Conservation (phyloP, 2,113 vertebrate genomes). For the Pterocles orientalis region DNA sequence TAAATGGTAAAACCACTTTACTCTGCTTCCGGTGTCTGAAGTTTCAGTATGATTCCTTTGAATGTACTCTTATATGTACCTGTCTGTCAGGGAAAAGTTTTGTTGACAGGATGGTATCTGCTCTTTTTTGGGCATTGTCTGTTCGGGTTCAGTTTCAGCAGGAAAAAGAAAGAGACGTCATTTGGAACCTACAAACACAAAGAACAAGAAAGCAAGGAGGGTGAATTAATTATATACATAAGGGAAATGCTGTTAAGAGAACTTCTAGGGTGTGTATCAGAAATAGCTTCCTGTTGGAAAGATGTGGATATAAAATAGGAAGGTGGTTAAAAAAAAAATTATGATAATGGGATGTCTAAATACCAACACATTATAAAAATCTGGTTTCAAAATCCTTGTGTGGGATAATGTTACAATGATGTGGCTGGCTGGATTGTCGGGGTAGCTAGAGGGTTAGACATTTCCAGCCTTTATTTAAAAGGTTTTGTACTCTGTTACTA, state of each 20-base stretch:
- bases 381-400: neutral
- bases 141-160: neutral
- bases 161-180: neutral
- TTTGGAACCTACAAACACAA: neutral
- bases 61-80: neutral
- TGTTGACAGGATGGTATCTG: neutral
- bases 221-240: neutral
- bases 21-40: neutral
- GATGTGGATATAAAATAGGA: neutral
- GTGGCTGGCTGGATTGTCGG: fast-evolving
- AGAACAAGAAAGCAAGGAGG: neutral
- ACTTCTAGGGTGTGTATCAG: neutral
- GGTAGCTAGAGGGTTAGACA: neutral
- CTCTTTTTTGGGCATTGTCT: neutral
- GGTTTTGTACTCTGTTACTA: neutral
- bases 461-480: neutral
- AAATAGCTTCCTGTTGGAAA: neutral
- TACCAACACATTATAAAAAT: neutral
- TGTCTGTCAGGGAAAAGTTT: neutral
- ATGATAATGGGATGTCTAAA: neutral
- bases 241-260: neutral
- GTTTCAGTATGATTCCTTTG: neutral
- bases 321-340: neutral
- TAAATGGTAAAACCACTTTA: neutral
- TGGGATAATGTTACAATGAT: neutral